Percentiles rank a stretch among this genome's conserved stretches.
phyloP scores from a whole-genome alignment of 1,140 invertebrate genomes.

The Riptortus pedestris region DNA sequence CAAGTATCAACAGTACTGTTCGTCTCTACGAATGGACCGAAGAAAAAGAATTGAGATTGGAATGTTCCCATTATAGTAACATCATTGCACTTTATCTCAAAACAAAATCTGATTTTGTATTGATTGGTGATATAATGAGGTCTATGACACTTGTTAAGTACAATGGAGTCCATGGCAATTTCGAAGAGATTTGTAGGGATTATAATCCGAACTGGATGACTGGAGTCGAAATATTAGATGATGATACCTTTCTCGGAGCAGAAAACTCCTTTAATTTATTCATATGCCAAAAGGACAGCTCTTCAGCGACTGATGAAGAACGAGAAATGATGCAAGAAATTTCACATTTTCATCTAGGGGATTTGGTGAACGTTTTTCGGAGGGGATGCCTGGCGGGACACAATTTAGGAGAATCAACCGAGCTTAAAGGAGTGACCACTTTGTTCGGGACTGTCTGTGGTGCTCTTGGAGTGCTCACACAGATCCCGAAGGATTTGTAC shows the following conservation, averaged over 20 bases:
- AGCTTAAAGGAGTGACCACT: conserved; percentile 71
- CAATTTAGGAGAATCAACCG: conserved; percentile 73
- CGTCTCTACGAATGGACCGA: conserved; percentile 94
- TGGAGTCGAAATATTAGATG: conserved; percentile 91
- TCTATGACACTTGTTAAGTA: conserved; percentile 90
- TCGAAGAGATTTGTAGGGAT: conserved; percentile 93
- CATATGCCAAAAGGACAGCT: conserved; percentile 89
- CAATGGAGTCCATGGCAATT: conserved; percentile 93
- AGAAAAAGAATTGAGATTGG: conserved; percentile 87
- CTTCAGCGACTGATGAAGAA: conserved; percentile 92
- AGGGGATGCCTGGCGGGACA: conserved; percentile 92
- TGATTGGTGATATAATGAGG: conserved; percentile 94
- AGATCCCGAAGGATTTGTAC: conserved; percentile 78
- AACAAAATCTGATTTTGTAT: conserved; percentile 93
- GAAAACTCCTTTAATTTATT: conserved; percentile 93
- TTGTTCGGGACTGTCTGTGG: conserved; percentile 86
- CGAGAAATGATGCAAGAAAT: conserved; percentile 86
- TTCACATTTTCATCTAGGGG: conserved; percentile 89
- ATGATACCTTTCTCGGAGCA: conserved; percentile 91
- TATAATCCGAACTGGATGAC: conserved; percentile 98
- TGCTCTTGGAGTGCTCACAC: conserved; percentile 86
- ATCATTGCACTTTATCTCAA: conserved; percentile 90
- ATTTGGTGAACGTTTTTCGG: conserved; percentile 94
- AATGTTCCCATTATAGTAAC: conserved; percentile 96
- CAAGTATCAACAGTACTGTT: conserved; percentile 91